Conservation (phyloP, 2,888 invertebrate species). For the Dolichomitus sp. region DNA sequence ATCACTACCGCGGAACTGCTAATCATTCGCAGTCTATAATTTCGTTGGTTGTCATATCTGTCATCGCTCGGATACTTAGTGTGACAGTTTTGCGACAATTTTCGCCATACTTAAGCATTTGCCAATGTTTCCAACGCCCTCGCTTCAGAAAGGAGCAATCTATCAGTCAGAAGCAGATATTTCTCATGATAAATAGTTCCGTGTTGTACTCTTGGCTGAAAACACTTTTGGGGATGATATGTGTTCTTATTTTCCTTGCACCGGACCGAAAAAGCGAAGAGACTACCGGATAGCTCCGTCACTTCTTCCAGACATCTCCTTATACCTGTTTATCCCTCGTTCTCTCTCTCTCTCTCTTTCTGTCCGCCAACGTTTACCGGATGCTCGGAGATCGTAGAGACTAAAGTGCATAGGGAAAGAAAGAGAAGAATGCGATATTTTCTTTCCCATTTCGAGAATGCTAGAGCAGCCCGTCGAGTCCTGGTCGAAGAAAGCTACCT, state of each 20-base stretch:
- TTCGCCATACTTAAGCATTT: neutral
- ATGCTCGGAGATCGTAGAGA: slow-evolving; percentile 56
- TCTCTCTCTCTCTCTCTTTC: slow-evolving; percentile 40
- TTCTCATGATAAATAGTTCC: slow-evolving; percentile 2
- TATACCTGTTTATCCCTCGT: slow-evolving; percentile 21
- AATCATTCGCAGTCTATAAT: neutral
- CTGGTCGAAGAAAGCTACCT: slow-evolving; percentile 22
- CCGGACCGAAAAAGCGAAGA: slow-evolving; percentile 19
- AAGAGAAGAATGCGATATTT: slow-evolving; percentile 46
- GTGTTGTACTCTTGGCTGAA: neutral
- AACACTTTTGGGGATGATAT: slow-evolving; percentile 8
- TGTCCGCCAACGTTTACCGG: slow-evolving; percentile 63
- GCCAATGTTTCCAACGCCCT: neutral
- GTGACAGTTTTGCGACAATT: neutral
- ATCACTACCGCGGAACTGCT: neutral
- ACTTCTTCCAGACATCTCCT: slow-evolving; percentile 34
- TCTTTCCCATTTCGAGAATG: slow-evolving; percentile 31
- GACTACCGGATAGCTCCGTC: slow-evolving; percentile 7
- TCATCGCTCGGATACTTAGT: neutral
- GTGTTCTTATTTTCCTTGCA: neutral
- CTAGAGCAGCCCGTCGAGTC: slow-evolving; percentile 30
- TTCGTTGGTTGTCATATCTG: neutral
- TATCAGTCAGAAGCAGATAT: slow-evolving; percentile 28
- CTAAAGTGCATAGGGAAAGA: slow-evolving; percentile 44
- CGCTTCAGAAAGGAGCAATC: slow-evolving; percentile 13